Evolutionary conservation across 2,797 vertebrate species (phyloP), one percentile per base, ranked within the genome.

Genomic region (Mormyrops boulengeri): DNA sequence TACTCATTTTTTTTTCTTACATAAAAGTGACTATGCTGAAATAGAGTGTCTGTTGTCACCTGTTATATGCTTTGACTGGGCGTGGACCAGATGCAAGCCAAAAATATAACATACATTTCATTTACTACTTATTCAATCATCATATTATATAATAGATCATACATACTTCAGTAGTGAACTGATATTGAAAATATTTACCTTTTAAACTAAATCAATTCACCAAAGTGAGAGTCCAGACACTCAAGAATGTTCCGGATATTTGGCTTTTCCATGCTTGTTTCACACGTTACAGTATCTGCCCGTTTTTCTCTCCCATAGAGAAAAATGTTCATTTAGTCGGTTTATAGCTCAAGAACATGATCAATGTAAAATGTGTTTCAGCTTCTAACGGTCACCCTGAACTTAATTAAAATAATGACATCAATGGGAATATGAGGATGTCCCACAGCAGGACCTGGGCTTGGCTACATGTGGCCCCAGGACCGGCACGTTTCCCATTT

Each of bases 401-500:
- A 55, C 26, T 44, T 86, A 80, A 89, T 90, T 87, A 73, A n/a
- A 66, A 41, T 66, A 77, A 26, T 50, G 49, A 47, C 49, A 47
- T 82, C 47, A 62, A 47, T 57, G 22, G 34, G 34, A 17, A 22
- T 88, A 44, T 86, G 84, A 30, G 85, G 26, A 52, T 49, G 17
- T 11, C 17, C 55, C 49, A 60, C 50, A 69, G 77, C 22, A 34
- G 55, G 22, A 26, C 38, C 57, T 53, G 41, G 50, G 87, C 19
- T 34, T 9, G 34, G 77, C 52, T 30, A 50, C 50, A 80, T 41
- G 50, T 85, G 77, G 9, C 49, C 87, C 85, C 88, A 50, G 14
- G 44, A 82, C 34, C 89, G 26, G 77, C 89, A 80, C 69, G 80
- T 73, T 88, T 86, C 73, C 88, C 66, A 88, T 86, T 89, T 85